These are phyloP conservation scores for Oceanites oceanicus DNA, from an alignment of 2,113 vertebrate species.

Conservation along the genomic window DNA sequence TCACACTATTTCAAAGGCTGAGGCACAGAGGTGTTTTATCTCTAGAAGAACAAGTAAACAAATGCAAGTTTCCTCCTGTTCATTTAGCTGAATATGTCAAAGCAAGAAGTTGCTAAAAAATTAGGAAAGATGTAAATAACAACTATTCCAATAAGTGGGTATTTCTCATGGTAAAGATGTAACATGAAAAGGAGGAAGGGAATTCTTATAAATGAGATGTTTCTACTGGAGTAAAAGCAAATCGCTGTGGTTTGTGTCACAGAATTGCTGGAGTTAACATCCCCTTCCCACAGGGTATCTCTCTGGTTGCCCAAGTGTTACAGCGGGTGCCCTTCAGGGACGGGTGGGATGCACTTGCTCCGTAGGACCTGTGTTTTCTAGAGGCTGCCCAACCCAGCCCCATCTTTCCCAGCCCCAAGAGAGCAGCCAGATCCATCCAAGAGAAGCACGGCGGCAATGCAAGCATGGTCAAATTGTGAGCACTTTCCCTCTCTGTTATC, in stretches of 20 bases:
- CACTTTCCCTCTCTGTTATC: neutral
- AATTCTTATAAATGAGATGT: neutral
- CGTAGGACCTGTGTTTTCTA: neutral
- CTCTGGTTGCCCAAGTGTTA: neutral
- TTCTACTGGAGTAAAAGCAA: neutral
- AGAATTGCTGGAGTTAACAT: neutral
- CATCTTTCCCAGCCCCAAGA: neutral
- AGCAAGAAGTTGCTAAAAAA: slow-evolving; percentile 25
- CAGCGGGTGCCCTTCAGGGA: neutral
- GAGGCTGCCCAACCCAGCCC: neutral
- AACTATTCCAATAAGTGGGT: neutral
- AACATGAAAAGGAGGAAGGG: neutral
- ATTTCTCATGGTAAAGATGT: neutral
- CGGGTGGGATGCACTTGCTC: neutral
- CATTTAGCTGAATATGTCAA: slow-evolving; percentile 49
- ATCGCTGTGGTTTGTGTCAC: neutral
- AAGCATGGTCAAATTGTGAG: rapidly evolving
- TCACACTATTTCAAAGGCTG: slow-evolving; percentile 62
- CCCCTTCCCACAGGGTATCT: neutral
- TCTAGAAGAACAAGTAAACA: slow-evolving; percentile 59
- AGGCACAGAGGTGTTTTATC: slow-evolving; percentile 61
- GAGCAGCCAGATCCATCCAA: neutral
- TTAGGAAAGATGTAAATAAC: slow-evolving; percentile 13
- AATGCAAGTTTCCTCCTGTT: slow-evolving; percentile 46
- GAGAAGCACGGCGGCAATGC: neutral